Base-by-base conservation (phyloP, 2,113 vertebrate genomes). In the Gambusia affinis region DNA sequence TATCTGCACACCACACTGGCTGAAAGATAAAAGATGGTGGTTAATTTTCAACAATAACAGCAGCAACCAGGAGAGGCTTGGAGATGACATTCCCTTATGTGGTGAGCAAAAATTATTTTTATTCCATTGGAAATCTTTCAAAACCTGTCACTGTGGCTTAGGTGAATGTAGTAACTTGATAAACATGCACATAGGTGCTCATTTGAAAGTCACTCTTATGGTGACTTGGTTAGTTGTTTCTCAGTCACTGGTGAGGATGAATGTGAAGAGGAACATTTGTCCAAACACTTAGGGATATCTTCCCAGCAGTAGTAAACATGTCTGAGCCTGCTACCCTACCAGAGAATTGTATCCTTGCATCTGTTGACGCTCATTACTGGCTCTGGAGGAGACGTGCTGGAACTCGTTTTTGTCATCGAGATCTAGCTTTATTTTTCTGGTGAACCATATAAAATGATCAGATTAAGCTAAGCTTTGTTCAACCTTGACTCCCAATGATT, bases 1-100 rank as follows among this genome's bases (percentile, higher is more conserved):
- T 0, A 92, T 95, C 33, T 94, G 89, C 82, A 91, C 88, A 2
- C 92, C 93, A 0, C 82, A 66, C 73, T 95, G 95, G 95, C 80
- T 95, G 51, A 89, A 87, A 15, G 67, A 80, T 3, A 10, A 4
- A 29, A 94, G 95, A 63, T 88, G 95, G 51, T 95, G 94, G 95
- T 30, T 77, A 0, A 35, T 61, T 8, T 73, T 61, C 80, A 94
- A 93, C 30, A 44, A 69, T 68, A 91, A 88, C 15, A 66, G 29
- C 22, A 60, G 33, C 17, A 76, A 86, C 31, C 74, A 60, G 75
- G 60, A 12, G 0, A 42, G 7, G 44, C 29, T 2, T 3, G 70
- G 79, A 76, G 85, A 88, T 3, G 65, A 4, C 67, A 24, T 54
- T 0, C 12, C 74, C 33, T 86, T 89, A 72, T 85, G 71, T 0